Evolutionary conservation across 92 coral and sea anemone species (phyloP), one percentile per base, ranked within the genome.

Genomic region (Anthopleura xanthogrammica): DNA sequence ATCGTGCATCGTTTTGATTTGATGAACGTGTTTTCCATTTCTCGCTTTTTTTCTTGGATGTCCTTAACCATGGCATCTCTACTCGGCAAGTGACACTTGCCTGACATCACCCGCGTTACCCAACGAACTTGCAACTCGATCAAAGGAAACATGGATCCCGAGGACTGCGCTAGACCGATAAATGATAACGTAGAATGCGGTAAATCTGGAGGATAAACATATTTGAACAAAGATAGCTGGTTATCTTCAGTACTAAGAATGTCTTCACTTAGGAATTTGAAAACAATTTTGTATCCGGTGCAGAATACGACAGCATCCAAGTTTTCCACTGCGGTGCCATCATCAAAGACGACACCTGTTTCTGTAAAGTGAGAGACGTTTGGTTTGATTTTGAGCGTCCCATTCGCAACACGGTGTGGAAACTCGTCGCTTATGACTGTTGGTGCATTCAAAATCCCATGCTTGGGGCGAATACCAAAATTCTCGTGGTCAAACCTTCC

Each of bases 41-140:
- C 56, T 75, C 80, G 79, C 86, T 83, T 79, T 78, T 89, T 88
- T 62, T 72, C 76, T 12, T 29, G 84, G 14, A 95, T 92, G 70
- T 95, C 94, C 20, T 83, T 81, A 20, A 87, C 41, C 95, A 93
- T 95, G 50, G 43, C 85, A 4, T 85, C 90, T 77, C 79, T 83
- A 24, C 77, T 40, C 2, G 98, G 97, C 73, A 95, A 81, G 56
- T 65, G 85, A 70, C 91, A 91, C 70, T 85, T 42, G 52, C 97
- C 94, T 50, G 88, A 89, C 75, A 93, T 93, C 75, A 93, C 95
- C 41, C 95, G 87, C 48, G 94, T 78, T 65, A 79, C 97, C 93
- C 93, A 90, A 73, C 95, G 95, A 20, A 94, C 92, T 86, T 95
- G 97, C 82, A 93, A 64, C 89, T 95, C 98, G 12, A 90, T 88